Conservation (phyloP, 2,797 vertebrate genomes). For the Setipinna tenuifilis region DNA sequence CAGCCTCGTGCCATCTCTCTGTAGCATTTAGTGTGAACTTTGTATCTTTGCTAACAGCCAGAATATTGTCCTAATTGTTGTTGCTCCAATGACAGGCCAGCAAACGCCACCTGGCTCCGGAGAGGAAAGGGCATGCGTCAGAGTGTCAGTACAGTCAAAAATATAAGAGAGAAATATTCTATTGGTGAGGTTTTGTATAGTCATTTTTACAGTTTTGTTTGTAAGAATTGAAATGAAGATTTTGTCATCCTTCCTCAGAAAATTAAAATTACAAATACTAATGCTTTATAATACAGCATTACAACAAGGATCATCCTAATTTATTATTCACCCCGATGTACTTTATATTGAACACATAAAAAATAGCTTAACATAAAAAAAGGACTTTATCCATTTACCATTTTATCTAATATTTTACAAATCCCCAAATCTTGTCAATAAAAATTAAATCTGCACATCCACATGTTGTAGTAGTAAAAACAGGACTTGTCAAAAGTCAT, state of each 20-base stretch:
- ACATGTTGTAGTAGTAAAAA: background rate
- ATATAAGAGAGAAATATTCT: no score
- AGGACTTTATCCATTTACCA: background rate
- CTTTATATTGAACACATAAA: no score
- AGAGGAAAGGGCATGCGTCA: background rate
- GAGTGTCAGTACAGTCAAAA: background rate
- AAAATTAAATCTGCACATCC: background rate
- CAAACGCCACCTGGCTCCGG: background rate
- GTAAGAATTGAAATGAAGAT: no score
- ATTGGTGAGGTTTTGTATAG: no score
- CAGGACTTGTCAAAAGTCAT: background rate
- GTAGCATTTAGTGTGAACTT: background rate
- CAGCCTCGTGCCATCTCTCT: background rate
- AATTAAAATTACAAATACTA: no score
- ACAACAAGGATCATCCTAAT: no score
- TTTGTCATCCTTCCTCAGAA: no score
- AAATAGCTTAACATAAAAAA: no score
- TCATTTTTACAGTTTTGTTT: no score
- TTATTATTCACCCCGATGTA: no score
- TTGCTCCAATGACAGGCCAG: background rate
- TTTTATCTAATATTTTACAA: background rate
- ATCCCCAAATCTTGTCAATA: background rate
- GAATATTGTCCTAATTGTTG: background rate
- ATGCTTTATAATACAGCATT: no score
- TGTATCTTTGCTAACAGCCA: background rate